These are phyloP conservation scores for Laticauda colubrina DNA, from an alignment of 2,113 vertebrate species.

Conservation along the genomic window DNA sequence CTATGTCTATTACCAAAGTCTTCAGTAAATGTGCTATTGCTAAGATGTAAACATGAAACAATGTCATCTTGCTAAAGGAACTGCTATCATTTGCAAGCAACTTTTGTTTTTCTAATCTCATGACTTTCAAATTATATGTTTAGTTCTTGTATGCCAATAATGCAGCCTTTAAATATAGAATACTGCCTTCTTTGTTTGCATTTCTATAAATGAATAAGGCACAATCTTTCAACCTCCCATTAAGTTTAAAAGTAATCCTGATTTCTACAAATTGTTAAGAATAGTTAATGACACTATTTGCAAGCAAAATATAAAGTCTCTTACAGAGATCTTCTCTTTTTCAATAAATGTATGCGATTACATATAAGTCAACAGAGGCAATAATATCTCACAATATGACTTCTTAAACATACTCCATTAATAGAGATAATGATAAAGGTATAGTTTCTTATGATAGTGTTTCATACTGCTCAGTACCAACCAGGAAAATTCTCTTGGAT, in stretches of 20 bases:
- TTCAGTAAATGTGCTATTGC: neutral
- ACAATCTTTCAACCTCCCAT: neutral
- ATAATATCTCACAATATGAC: neutral
- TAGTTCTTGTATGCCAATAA: neutral
- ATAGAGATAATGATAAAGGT: neutral
- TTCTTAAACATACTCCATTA: neutral
- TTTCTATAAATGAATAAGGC: neutral
- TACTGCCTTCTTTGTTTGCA: neutral
- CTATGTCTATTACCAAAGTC: neutral
- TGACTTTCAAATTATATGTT: neutral
- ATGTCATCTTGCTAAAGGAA: neutral
- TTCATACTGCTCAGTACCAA: neutral
- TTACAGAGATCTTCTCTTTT: neutral
- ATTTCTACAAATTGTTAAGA: neutral
- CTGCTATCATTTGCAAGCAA: neutral
- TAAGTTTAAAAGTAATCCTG: neutral
- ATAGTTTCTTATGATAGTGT: neutral
- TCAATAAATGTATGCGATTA: neutral
- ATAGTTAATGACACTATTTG: neutral
- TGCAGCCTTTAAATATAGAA: neutral
- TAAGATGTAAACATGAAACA: neutral
- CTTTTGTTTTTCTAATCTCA: neutral
- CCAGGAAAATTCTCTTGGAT: neutral
- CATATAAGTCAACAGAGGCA: neutral
- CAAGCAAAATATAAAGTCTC: neutral